Conservation (phyloP, 2,797 vertebrate genomes). For the Lacerta viridis region DNA sequence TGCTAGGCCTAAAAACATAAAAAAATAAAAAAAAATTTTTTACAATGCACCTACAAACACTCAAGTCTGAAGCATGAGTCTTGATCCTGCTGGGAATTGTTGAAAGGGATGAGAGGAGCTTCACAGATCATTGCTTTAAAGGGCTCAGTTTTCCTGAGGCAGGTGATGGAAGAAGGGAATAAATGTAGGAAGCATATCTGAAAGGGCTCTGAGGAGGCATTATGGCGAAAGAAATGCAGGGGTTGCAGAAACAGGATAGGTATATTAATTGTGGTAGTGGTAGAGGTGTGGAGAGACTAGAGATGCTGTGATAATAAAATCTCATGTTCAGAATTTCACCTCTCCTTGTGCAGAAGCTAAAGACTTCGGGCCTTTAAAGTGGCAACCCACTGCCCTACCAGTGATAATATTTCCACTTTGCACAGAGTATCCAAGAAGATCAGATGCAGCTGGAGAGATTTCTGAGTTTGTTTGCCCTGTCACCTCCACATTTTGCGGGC, state of each 20-base stretch:
- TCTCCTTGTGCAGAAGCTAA: background rate
- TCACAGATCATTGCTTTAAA: background rate
- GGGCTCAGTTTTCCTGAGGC: background rate
- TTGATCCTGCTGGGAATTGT: background rate
- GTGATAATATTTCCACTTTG: background rate
- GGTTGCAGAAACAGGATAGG: background rate
- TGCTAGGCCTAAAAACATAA: background rate
- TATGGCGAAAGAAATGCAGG: background rate
- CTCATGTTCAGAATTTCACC: background rate
- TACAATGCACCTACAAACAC: background rate
- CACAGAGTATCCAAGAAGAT: background rate
- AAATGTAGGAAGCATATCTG: background rate
- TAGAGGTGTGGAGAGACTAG: background rate
- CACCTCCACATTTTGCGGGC: background rate
- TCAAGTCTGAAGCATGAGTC: background rate
- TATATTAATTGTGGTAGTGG: background rate
- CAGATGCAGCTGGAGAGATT: background rate
- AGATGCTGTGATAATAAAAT: background rate
- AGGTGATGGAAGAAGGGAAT: background rate
- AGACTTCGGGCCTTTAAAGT: background rate
- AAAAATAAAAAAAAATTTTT: background rate
- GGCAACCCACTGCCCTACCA: no score
- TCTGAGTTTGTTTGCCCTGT: background rate
- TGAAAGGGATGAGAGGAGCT: background rate
- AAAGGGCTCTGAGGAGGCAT: background rate